Evolutionary conservation across 2,797 vertebrate species (phyloP).

Genomic region (Odontamblyopus rebecca): DNA sequence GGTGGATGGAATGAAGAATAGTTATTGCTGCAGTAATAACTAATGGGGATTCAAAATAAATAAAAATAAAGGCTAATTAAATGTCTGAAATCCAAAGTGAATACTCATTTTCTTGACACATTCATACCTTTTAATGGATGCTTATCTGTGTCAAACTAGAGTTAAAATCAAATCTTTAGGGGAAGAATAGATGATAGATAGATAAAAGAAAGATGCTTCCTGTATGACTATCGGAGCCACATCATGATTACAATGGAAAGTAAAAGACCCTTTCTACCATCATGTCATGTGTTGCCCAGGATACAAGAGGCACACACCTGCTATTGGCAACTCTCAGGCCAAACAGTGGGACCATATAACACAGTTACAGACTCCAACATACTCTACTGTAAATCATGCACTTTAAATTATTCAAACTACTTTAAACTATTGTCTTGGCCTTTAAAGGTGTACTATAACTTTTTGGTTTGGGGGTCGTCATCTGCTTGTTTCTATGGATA

Average conservation of each 20-base stretch:
- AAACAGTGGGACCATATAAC: background rate
- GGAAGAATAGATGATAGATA: no score
- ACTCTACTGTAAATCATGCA: background rate
- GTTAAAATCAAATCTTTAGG: background rate
- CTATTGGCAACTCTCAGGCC: background rate
- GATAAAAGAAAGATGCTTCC: background rate
- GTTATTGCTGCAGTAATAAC: no score
- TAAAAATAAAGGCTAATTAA: background rate
- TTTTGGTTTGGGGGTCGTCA: no score
- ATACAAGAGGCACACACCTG: conserved; percentile 3
- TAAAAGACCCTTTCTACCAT: background rate
- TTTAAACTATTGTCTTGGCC: background rate
- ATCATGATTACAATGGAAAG: background rate
- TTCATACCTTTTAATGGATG: background rate
- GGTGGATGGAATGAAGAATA: no score
- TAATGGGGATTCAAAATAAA: no score
- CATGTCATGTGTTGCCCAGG: background rate
- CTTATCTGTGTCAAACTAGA: background rate
- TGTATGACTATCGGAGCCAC: background rate
- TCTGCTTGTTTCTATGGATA: no score
- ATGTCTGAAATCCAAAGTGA: background rate
- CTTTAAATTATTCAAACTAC: background rate
- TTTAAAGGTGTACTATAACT: background rate
- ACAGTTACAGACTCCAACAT: background rate
- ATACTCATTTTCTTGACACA: background rate